These are phyloP conservation scores for Chlorops oryzae DNA, from an alignment of 1,140 invertebrate genomes.

Conservation along the genomic window DNA sequence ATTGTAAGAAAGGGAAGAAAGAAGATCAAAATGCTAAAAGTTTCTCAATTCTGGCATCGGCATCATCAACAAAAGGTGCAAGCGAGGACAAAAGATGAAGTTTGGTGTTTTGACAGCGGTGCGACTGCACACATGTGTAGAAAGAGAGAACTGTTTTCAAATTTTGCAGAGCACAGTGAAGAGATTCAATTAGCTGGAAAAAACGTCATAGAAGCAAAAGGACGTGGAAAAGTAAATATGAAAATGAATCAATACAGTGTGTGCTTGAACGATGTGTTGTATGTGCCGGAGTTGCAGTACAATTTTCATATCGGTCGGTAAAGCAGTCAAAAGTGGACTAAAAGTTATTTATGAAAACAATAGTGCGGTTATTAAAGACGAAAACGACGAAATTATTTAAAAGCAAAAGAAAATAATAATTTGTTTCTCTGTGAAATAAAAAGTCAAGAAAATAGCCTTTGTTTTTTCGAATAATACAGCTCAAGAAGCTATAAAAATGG, in stretches of 20 bases:
- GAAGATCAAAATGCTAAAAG: background rate
- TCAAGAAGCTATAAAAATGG: background rate
- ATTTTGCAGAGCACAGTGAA: background rate
- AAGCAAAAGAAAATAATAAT: background rate
- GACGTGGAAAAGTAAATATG: background rate
- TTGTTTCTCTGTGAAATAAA: background rate
- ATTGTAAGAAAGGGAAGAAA: background rate
- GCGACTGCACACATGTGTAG: constrained; percentile 14
- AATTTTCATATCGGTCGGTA: background rate
- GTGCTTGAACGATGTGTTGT: background rate
- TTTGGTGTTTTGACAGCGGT: constrained; percentile 19
- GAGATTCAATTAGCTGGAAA: background rate
- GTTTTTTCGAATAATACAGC: background rate
- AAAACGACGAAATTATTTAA: background rate
- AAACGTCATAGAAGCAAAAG: background rate
- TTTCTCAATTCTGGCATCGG: background rate
- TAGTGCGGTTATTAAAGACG: background rate
- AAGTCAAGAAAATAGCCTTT: background rate
- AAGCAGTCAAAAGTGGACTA: background rate
- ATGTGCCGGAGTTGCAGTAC: background rate
- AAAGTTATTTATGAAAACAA: background rate
- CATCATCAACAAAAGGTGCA: background rate
- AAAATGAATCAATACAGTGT: background rate
- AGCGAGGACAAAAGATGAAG: background rate
- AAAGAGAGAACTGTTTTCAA: background rate